Evolutionary conservation across 2,113 vertebrate genomes (phyloP).

Genomic region (Alosa alosa): DNA sequence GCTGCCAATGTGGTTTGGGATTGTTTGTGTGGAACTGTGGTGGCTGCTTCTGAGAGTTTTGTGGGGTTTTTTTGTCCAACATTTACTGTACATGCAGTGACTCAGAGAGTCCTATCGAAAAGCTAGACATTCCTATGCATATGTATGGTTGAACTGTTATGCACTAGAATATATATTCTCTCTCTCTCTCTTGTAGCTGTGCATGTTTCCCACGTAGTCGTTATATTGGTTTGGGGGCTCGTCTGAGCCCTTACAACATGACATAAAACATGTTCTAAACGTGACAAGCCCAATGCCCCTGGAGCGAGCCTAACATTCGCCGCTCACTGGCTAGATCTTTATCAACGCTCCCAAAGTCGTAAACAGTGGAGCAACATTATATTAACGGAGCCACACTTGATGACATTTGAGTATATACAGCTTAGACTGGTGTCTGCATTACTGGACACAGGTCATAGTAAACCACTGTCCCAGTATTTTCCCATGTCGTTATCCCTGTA

Average conservation of each 20-base stretch:
- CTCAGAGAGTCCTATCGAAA: background rate
- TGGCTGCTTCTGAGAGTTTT: background rate
- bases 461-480: background rate
- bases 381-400: background rate
- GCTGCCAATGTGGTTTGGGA: background rate
- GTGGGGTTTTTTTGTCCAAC: background rate
- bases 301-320: background rate
- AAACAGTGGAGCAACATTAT: background rate
- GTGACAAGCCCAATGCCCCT: background rate
- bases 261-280: background rate
- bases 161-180: background rate
- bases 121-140: conserved; percentile 2
- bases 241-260: background rate
- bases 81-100: background rate
- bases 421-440: background rate
- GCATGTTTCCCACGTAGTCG: background rate
- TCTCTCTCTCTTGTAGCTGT: background rate
- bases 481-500: background rate
- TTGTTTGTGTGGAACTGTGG: conserved; percentile 1
- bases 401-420: background rate
- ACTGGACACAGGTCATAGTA: background rate
- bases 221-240: background rate
- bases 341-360: background rate
- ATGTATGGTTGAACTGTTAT: background rate
- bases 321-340: background rate